phyloP scores from a whole-genome alignment of 2,797 vertebrate species.

The Caiman crocodilus region DNA sequence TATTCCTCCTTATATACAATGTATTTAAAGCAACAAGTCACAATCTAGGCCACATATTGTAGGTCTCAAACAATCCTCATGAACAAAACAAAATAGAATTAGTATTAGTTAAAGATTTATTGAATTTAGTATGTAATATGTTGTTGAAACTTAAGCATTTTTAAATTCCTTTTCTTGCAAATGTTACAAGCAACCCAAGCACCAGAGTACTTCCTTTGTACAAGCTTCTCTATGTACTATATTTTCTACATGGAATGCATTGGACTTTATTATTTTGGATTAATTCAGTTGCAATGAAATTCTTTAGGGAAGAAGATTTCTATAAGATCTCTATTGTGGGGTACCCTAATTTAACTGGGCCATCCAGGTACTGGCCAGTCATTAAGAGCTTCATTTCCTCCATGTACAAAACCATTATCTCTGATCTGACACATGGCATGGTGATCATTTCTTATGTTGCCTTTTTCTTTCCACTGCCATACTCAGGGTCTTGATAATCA shows the following conservation, averaged over 20 bases:
- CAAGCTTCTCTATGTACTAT: neutral
- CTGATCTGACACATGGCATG: neutral
- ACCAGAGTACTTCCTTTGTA: neutral
- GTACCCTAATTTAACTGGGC: neutral
- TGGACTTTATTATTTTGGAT: neutral
- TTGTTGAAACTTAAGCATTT: neutral
- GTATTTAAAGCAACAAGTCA: neutral
- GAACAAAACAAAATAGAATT: neutral
- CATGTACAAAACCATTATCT: neutral
- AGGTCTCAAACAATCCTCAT: neutral
- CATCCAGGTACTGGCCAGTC: neutral
- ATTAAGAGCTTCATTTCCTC: neutral
- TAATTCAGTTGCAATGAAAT: slow-evolving; percentile 45
- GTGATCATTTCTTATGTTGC: slow-evolving; percentile 44
- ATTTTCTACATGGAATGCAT: fast-evolving
- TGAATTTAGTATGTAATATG: neutral
- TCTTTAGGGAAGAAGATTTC: neutral
- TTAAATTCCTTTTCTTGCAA: slow-evolving; percentile 8
- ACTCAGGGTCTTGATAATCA: slow-evolving; percentile 76
- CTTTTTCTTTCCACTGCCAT: slow-evolving; percentile 77
- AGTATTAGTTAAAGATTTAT: neutral
- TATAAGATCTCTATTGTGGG: neutral
- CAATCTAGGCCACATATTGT: neutral
- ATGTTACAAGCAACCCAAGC: neutral
- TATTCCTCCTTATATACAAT: neutral